These are phyloP conservation scores for Drosophila ficusphila DNA, from an alignment of 1,140 invertebrate genomes.

Conservation along the genomic window DNA sequence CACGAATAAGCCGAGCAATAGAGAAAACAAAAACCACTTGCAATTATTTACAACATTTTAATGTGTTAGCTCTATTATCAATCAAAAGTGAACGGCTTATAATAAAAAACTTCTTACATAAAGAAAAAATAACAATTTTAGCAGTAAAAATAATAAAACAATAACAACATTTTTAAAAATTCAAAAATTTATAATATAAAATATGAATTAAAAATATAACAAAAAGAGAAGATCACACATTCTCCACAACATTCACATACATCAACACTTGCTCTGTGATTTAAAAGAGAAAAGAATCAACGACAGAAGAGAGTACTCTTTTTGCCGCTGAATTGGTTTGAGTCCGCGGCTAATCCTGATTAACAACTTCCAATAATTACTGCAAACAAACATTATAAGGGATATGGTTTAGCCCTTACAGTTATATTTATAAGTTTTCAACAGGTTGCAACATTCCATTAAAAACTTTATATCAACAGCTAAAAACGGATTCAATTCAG, in stretches of 20 bases:
- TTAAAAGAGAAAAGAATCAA: background rate
- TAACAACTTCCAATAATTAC: too few relatives aligned
- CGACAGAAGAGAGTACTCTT: constrained; percentile 6
- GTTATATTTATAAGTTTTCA: too few relatives aligned
- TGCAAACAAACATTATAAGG: too few relatives aligned
- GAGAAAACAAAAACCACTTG: constrained; percentile 13
- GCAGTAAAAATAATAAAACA: background rate
- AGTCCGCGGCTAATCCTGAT: background rate
- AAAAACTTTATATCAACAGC: too few relatives aligned
- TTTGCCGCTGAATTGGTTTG: background rate
- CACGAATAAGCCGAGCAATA: constrained; percentile 43
- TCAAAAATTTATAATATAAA: background rate
- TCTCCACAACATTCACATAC: constrained; percentile 37
- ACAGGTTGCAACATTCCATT: too few relatives aligned
- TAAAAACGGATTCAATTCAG: too few relatives aligned
- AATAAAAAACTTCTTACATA: background rate
- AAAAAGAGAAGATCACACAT: constrained; percentile 1
- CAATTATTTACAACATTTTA: constrained; percentile 11
- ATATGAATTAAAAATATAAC: background rate
- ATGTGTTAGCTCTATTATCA: too few relatives aligned
- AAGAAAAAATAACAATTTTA: constrained; percentile 4
- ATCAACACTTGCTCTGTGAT: background rate
- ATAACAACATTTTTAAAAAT: background rate
- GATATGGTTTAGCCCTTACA: too few relatives aligned
- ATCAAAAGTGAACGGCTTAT: constrained; percentile 14